Evolutionary conservation across 2,113 vertebrate genomes (phyloP).

Genomic region (Deroptyus accipitrinus): DNA sequence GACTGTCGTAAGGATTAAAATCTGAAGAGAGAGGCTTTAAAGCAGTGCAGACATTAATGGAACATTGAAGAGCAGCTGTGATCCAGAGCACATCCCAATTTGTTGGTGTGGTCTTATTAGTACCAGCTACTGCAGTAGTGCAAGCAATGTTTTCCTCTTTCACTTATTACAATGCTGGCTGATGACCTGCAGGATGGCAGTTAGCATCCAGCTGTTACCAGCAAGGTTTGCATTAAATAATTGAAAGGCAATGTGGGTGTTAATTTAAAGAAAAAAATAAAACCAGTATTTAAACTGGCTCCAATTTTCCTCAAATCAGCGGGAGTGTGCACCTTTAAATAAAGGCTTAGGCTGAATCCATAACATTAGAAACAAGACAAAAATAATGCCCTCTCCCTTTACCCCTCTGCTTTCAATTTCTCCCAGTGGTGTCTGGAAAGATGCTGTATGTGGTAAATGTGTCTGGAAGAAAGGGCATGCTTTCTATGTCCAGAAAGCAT

Average conservation of each 20-base stretch:
- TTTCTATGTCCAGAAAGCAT: not conserved
- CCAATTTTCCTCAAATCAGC: not conserved
- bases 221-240: not conserved
- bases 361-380: not conserved
- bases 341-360: not conserved
- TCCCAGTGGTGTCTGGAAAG: not conserved
- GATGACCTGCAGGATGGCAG: not conserved
- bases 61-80: not conserved
- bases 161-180: not conserved
- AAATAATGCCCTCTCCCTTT: not conserved
- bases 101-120: not conserved
- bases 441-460: accelerated
- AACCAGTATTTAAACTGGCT: not conserved
- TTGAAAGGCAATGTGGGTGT: not conserved
- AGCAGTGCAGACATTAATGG: not conserved
- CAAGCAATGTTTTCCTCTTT: not conserved
- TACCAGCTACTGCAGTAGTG: not conserved
- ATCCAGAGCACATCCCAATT: not conserved
- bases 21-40: not conserved
- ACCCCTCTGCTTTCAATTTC: not conserved
- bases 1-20: not conserved
- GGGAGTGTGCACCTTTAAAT: not conserved
- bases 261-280: not conserved
- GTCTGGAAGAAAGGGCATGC: not conserved
- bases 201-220: not conserved